Evolutionary conservation across 2,888 invertebrate species (phyloP), one percentile per base, ranked within the genome.

Genomic region (Oegoconia quadripuncta): DNA sequence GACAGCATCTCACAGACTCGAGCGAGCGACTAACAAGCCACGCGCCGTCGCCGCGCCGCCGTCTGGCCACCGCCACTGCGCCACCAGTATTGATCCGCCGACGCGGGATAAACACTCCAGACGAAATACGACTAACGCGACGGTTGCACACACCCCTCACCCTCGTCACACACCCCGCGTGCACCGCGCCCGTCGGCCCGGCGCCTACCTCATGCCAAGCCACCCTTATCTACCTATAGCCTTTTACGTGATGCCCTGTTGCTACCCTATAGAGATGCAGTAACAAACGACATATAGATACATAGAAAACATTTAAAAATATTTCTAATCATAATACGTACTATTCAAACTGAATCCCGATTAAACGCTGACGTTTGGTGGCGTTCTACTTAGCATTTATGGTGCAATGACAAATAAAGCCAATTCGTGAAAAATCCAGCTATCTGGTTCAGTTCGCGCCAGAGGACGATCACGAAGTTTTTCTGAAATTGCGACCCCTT

Each of bases 101-200:
- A 72, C 82, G 78, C 82, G 86, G 86, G 83, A 86, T 83, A 80
- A 83, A 82, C 83, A 81, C 81, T 84, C 87, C 84, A 87, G 84
- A 87, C 88, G 82, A 81, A 84, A 84, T 86, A 86, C 84, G 79
- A 78, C 84, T 71, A 79, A 78, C 77, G 77, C 82, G 79, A 77
- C 78, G 75, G 74, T 76, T 77, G 81, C 81, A 79, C 79, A 76
- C 79, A 11, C 81, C 79, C 80, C 74, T 65, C 72, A 55, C 74
- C 74, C 75, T 62, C 56, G 36, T 52, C 54, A 44, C 53, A 31
- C 46, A 39, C 56, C 59, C 64, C 67, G 57, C 64, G 56, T 72
- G 69, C 69, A 69, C 70, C 72, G 65, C 74, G 43, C 27, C 38
- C 39, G 25, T 15, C 42, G 17, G 41, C 39, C 26, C 36, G 59